Evolutionary conservation across 2,113 vertebrate genomes (phyloP).

Genomic region (Patagioenas fasciata): DNA sequence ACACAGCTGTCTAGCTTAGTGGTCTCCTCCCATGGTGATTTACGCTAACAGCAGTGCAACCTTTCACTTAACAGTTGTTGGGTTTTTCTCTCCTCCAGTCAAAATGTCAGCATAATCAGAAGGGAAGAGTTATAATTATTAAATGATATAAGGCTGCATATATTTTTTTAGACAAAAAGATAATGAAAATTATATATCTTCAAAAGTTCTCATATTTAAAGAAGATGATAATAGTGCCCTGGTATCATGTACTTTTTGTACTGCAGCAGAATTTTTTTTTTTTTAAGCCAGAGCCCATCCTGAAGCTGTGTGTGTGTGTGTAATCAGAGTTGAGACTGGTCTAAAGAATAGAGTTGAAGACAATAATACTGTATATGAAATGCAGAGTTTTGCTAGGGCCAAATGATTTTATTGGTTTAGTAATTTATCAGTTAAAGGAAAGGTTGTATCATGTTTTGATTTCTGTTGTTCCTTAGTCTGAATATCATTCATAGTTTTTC

Average conservation of each 20-base stretch:
- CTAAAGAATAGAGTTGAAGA: background rate
- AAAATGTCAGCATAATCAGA: background rate
- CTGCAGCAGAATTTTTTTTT: background rate
- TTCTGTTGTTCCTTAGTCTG: background rate
- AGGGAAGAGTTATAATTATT: background rate
- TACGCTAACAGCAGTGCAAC: background rate
- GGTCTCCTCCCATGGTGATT: background rate
- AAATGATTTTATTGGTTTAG: background rate
- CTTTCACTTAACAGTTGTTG: background rate
- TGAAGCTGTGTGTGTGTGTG: background rate
- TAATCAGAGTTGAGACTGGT: background rate
- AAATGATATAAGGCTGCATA: background rate
- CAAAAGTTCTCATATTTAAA: background rate
- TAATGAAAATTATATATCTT: background rate
- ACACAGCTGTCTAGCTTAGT: background rate
- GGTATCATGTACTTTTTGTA: background rate
- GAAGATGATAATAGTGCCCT: background rate
- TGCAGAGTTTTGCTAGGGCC: background rate
- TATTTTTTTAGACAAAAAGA: background rate
- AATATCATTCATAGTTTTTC: background rate
- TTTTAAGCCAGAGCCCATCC: background rate
- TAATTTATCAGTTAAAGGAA: background rate
- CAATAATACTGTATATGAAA: background rate
- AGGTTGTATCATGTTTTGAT: background rate
- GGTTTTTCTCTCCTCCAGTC: background rate